Conservation (phyloP, 2,113 vertebrate genomes). For the Gallinago paraguaiae region DNA sequence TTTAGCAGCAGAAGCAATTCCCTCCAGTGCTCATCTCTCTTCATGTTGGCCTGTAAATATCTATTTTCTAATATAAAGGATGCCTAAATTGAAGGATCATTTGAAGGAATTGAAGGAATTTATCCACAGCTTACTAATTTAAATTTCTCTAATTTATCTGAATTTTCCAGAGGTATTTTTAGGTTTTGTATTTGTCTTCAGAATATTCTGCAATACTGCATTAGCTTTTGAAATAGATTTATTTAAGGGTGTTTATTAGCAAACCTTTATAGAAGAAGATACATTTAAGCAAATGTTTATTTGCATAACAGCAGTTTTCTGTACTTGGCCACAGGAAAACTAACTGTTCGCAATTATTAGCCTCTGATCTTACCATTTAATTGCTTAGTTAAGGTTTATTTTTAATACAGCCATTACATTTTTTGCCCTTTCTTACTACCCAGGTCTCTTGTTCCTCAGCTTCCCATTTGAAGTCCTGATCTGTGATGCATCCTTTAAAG, state of each 20-base stretch:
- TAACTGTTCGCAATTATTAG: not conserved
- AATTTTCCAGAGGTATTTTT: not conserved
- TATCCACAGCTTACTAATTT: not conserved
- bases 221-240: not conserved
- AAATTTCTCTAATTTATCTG: not conserved
- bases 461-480: not conserved
- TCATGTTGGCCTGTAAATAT: not conserved
- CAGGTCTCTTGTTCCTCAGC: not conserved
- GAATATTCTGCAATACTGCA: not conserved
- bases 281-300: not conserved
- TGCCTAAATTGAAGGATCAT: not conserved
- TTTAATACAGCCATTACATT: not conserved
- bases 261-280: not conserved
- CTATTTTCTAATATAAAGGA: not conserved
- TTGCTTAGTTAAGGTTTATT: not conserved
- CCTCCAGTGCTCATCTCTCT: not conserved
- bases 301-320: not conserved
- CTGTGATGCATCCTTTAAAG: not conserved
- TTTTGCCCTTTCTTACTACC: not conserved
- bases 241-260: not conserved
- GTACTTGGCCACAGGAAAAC: not conserved
- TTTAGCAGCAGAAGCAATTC: constrained; percentile 2
- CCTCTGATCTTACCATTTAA: not conserved
- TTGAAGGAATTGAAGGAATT: not conserved
- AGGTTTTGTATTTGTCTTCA: not conserved